Evolutionary conservation across 2,113 vertebrate species (phyloP).

Genomic region (Centropus unirufus): DNA sequence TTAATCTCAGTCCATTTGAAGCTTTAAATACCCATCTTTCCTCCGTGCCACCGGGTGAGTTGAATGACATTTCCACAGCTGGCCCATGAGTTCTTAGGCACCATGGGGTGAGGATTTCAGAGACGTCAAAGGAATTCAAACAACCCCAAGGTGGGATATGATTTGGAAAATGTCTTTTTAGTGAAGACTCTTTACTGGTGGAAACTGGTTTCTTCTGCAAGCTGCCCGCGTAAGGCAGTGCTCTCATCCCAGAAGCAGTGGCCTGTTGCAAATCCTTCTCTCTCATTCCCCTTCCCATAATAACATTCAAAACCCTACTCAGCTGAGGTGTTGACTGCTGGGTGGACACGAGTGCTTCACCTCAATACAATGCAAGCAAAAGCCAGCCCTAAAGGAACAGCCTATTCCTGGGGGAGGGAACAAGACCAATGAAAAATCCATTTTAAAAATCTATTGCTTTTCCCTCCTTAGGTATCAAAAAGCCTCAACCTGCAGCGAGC

Average conservation of each 20-base stretch:
- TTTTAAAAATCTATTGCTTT: not conserved
- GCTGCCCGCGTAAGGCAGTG: not conserved
- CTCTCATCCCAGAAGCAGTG: fast-evolving
- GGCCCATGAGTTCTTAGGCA: not conserved
- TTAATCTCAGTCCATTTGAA: not conserved
- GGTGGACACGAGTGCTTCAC: not conserved
- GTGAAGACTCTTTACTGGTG: not conserved
- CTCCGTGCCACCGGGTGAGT: fast-evolving
- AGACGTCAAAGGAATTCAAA: not conserved
- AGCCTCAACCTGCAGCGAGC: not conserved
- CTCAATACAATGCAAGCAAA: fast-evolving
- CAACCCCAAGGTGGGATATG: not conserved
- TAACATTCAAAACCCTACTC: not conserved
- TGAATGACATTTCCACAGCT: not conserved
- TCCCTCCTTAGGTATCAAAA: not conserved
- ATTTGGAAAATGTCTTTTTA: not conserved
- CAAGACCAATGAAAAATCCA: not conserved
- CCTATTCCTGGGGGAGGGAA: not conserved
- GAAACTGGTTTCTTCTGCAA: not conserved
- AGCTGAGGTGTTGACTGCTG: not conserved
- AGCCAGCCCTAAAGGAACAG: not conserved
- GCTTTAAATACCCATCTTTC: not conserved
- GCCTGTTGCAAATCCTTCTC: not conserved
- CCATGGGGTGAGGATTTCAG: not conserved
- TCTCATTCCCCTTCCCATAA: not conserved